phyloP scores from a whole-genome alignment of 2,888 invertebrate genomes.

The Macaria liturata region DNA sequence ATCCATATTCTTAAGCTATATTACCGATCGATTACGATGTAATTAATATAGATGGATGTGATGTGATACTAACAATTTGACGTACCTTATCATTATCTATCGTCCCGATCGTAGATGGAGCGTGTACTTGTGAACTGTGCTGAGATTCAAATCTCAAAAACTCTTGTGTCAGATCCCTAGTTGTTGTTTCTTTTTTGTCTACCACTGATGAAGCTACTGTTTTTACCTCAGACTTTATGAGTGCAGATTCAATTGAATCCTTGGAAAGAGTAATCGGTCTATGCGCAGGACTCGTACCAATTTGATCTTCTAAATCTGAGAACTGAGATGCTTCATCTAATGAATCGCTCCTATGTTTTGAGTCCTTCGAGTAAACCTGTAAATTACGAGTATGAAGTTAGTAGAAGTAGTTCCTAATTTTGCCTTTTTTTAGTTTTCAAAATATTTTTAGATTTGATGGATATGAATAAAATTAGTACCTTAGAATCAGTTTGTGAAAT shows the following conservation, averaged over 20 bases:
- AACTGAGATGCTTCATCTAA: constrained; percentile 78
- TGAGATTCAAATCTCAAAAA: constrained; percentile 70
- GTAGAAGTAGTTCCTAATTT: no score
- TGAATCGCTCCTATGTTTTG: constrained; percentile 77
- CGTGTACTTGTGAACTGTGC: constrained; percentile 60
- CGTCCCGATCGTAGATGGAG: constrained; percentile 35
- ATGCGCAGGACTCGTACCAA: constrained; percentile 70
- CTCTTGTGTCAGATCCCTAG: constrained; percentile 58
- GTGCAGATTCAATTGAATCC: constrained; percentile 39
- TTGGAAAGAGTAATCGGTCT: constrained; percentile 49
- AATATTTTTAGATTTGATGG: no score
- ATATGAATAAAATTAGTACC: constrained; percentile 34
- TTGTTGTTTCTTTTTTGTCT: constrained; percentile 39
- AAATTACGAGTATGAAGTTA: constrained; percentile 7
- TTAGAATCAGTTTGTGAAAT: constrained; percentile 79
- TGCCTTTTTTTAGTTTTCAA: no score
- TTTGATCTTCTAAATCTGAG: constrained; percentile 77
- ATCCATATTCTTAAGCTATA: no score
- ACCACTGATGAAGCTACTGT: constrained; percentile 36
- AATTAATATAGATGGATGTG: no score
- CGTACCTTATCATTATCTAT: constrained; percentile 63
- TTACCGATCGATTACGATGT: no score
- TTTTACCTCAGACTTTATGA: constrained; percentile 47
- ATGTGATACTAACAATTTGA: no score
- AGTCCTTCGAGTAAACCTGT: constrained; percentile 72